phyloP scores from a whole-genome alignment of 2,888 invertebrate species.

The Drosophila vallismaia region DNA sequence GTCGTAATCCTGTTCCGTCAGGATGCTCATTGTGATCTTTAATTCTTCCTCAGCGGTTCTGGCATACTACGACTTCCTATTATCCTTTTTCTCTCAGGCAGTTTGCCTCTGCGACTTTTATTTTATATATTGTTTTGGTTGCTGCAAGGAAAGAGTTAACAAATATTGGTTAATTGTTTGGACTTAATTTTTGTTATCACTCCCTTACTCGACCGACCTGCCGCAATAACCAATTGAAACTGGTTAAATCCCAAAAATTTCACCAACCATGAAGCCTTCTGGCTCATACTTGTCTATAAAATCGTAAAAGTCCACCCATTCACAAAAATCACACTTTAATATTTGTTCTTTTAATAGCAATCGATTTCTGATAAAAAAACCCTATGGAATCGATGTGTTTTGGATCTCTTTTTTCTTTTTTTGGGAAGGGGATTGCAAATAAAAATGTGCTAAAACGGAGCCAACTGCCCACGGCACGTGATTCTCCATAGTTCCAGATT shows the following conservation, averaged over 20 bases:
- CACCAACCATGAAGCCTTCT: constrained; percentile 54
- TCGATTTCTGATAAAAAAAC: constrained; percentile 7
- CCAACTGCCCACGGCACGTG: constrained; percentile 10
- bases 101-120: constrained; percentile 11
- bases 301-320: constrained; percentile 7
- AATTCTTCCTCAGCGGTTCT: constrained; percentile 36
- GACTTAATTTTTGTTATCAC: constrained; percentile 16
- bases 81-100: constrained; percentile 7
- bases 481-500: constrained; percentile 1
- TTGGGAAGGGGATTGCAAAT: constrained; percentile 16
- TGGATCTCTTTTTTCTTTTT: neutral
- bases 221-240: constrained; percentile 80
- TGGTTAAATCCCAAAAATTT: constrained; percentile 62
- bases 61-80: constrained; percentile 54
- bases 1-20: constrained; percentile 72
- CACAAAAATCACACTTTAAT: constrained; percentile 24
- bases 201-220: constrained; percentile 77
- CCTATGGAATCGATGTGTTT: neutral
- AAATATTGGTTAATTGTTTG: constrained; percentile 16
- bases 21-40: constrained; percentile 51
- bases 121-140: constrained; percentile 19
- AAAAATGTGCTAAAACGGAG: constrained; percentile 65
- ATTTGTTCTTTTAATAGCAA: constrained; percentile 17
- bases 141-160: constrained; percentile 57
- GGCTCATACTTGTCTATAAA: neutral